Conservation (phyloP, 2,113 vertebrate species). For the Eira barbara region DNA sequence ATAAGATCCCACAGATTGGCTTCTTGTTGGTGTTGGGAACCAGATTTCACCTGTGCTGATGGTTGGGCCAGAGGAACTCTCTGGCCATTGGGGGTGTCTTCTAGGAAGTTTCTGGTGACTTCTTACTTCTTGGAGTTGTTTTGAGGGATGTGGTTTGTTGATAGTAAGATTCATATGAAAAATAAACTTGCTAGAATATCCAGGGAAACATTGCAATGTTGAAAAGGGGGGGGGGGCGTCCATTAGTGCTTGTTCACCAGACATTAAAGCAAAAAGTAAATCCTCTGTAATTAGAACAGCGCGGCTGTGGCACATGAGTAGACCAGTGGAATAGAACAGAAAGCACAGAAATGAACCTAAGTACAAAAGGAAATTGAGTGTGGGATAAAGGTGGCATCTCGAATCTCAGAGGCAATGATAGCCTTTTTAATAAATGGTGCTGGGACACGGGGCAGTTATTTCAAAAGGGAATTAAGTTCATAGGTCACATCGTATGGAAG, state of each 20-base stretch:
- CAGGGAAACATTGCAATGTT: not conserved
- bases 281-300: not conserved
- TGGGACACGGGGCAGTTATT: not conserved
- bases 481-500: not conserved
- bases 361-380: not conserved
- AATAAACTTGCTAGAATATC: not conserved
- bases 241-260: not conserved
- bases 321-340: not conserved
- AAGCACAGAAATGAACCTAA: not conserved
- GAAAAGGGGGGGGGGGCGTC: not conserved
- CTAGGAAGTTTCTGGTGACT: not conserved
- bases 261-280: not conserved
- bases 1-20: fast-evolving
- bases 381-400: not conserved
- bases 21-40: not conserved
- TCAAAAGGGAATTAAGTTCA: not conserved
- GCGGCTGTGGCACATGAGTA: not conserved
- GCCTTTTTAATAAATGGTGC: not conserved
- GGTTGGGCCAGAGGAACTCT: not conserved
- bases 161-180: not conserved
- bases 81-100: not conserved
- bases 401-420: not conserved
- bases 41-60: not conserved
- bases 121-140: not conserved
- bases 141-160: not conserved